Percentiles rank a stretch among this genome's conserved stretches.
These are phyloP conservation scores for Varanus salvator DNA, from an alignment of 2,113 vertebrate species.

Conservation along the genomic window DNA sequence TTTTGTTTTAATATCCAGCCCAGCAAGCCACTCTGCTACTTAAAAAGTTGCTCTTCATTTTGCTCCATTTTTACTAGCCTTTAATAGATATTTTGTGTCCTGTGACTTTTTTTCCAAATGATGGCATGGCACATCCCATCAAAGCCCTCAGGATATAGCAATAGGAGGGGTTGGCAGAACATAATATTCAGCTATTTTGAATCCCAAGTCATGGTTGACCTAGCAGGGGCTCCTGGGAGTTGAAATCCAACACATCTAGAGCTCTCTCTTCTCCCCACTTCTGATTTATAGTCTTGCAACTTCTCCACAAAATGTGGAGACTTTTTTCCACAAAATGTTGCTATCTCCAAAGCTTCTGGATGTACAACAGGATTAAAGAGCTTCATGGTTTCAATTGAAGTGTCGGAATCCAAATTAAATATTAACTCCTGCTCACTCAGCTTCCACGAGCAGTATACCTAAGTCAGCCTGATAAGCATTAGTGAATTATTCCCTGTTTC, in stretches of 20 bases:
- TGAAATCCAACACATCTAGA: no score
- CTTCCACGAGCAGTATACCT: background rate
- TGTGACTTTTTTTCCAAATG: background rate
- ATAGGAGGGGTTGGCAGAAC: no score
- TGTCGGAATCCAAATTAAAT: background rate
- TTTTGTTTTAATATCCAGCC: background rate
- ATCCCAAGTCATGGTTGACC: no score
- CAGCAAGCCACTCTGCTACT: background rate
- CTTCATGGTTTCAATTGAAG: background rate
- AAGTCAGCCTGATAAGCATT: background rate
- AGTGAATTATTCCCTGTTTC: no score
- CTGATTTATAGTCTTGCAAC: no score
- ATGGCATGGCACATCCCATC: background rate
- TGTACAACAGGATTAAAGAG: background rate
- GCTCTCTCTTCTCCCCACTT: no score
- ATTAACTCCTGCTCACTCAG: background rate
- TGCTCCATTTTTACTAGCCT: no score
- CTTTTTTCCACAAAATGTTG: background rate
- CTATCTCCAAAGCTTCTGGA: background rate
- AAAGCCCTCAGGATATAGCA: no score
- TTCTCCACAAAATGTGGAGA: no score
- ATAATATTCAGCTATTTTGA: no score
- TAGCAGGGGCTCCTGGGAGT: no score
- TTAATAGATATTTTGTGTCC: background rate
- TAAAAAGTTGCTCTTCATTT: no score